phyloP scores from a whole-genome alignment of 2,888 invertebrate genomes.

The Thelaira solivaga region DNA sequence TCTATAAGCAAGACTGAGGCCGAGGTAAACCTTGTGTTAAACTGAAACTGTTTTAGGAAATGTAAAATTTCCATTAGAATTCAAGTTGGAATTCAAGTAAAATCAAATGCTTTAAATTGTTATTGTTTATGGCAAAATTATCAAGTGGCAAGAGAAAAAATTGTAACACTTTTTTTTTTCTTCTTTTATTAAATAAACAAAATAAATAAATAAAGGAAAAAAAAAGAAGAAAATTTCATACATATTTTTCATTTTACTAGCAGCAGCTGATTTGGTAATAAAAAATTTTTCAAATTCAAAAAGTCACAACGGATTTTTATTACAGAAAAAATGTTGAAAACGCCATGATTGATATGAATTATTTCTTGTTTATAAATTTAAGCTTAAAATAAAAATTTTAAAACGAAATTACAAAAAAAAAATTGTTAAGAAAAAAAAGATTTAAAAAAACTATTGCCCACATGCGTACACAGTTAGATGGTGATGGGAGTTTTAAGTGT shows the following conservation, averaged over 20 bases:
- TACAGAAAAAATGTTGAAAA: background rate
- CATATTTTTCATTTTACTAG: background rate
- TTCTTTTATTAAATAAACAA: too few species aligned
- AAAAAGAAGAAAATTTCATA: background rate
- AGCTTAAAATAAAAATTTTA: too few species aligned
- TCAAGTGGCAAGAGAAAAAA: constrained; percentile 17
- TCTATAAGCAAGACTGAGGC: background rate
- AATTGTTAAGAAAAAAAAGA: too few species aligned
- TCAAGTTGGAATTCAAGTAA: constrained; percentile 39
- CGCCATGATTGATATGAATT: background rate
- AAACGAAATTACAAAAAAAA: too few species aligned
- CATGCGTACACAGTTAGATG: too few species aligned
- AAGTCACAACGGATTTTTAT: background rate
- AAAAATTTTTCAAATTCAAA: background rate
- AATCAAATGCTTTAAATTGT: constrained; percentile 35
- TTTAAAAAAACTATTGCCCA: too few species aligned
- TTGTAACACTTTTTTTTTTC: constrained; percentile 7
- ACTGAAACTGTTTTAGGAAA: constrained; percentile 38
- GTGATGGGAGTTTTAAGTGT: too few species aligned
- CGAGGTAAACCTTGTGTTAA: constrained; percentile 39
- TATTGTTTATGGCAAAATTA: constrained; percentile 28
- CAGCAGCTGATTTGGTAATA: constrained; percentile 26
- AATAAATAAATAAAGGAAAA: background rate
- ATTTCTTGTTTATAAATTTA: too few species aligned
- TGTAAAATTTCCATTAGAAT: constrained; percentile 38